phyloP scores from a whole-genome alignment of 1,140 invertebrate genomes.

The Acromyrmex charruanus region DNA sequence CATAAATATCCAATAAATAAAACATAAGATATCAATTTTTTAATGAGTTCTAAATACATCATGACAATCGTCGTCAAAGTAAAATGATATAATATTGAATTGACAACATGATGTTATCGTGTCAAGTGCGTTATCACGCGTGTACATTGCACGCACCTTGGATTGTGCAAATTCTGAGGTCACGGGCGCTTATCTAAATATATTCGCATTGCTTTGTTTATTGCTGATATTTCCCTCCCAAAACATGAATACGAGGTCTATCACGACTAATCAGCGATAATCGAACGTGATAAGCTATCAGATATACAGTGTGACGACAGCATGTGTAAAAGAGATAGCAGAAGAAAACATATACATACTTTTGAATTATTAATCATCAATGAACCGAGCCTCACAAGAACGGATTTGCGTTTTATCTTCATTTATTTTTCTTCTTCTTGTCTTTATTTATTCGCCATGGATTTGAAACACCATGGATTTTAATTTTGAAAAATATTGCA shows the following conservation, averaged over 20 bases:
- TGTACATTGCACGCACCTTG: background rate
- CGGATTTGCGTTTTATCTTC: background rate
- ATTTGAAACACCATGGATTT: background rate
- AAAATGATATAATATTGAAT: background rate
- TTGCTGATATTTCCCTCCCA: background rate
- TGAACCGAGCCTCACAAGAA: background rate
- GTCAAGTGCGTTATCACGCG: background rate
- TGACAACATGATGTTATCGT: background rate
- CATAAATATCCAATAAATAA: background rate
- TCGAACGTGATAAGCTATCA: background rate
- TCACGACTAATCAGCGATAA: background rate
- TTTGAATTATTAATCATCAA: constrained; percentile 15
- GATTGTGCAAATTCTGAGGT: background rate
- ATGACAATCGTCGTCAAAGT: background rate
- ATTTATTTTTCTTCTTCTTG: background rate
- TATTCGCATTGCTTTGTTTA: constrained; percentile 7
- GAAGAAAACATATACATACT: background rate
- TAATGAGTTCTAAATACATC: background rate
- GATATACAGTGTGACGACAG: too few species aligned
- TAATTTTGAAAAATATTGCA: too few species aligned
- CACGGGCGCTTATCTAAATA: constrained; percentile 12
- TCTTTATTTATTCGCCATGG: background rate
- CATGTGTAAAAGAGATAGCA: constrained; percentile 2
- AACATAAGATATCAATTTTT: background rate
- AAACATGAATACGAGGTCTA: background rate